phyloP scores from a whole-genome alignment of 2,113 vertebrate genomes.

The Carollia perspicillata region DNA sequence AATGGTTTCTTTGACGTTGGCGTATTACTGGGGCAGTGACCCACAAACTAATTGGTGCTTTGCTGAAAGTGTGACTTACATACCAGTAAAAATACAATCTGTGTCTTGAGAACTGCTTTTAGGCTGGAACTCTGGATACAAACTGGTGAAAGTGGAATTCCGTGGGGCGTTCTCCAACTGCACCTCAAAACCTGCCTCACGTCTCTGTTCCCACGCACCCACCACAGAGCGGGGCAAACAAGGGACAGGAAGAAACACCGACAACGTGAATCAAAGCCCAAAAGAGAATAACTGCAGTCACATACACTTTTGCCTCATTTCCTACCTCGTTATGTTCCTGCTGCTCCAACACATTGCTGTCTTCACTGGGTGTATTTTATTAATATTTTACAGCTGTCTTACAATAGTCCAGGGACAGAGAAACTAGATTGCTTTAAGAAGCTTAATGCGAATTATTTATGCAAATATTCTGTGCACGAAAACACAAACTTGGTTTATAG shows the following conservation, averaged over 20 bases:
- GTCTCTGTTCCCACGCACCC: neutral
- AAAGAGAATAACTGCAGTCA: constrained; percentile 22
- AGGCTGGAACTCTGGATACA: neutral
- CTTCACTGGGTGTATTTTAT: constrained; percentile 55
- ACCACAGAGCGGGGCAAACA: neutral
- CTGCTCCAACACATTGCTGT: constrained; percentile 28
- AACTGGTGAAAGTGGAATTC: neutral
- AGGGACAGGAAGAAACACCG: neutral
- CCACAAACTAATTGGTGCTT: neutral
- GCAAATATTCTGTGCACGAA: constrained; percentile 41
- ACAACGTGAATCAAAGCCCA: constrained; percentile 28
- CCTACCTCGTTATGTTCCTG: constrained; percentile 46
- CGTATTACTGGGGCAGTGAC: neutral
- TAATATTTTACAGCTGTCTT: constrained; percentile 65
- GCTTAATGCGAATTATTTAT: constrained; percentile 64
- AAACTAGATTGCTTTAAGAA: constrained; percentile 64
- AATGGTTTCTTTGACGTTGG: neutral
- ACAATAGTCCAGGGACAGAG: constrained; percentile 56
- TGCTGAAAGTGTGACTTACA: neutral
- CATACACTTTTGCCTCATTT: constrained; percentile 49
- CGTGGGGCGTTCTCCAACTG: neutral
- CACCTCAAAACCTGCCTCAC: neutral
- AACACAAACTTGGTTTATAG: constrained; percentile 52
- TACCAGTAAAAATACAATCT: constrained; percentile 29
- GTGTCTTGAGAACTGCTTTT: constrained; percentile 6